Evolutionary conservation across 2,113 vertebrate genomes (phyloP).

Genomic region (Formicarius rufipectus): DNA sequence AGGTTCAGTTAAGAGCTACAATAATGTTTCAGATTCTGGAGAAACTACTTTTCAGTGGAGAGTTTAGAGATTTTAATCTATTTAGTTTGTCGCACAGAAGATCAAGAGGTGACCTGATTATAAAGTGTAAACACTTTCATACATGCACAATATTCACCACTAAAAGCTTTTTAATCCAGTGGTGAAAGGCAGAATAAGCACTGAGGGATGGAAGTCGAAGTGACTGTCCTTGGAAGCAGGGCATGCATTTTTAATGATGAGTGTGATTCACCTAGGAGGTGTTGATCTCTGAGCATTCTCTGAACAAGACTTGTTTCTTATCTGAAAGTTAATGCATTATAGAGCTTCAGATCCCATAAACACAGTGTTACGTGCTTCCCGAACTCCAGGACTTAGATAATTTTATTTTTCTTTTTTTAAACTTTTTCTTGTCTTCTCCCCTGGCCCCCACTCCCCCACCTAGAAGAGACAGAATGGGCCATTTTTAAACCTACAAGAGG

Average conservation of each 20-base stretch:
- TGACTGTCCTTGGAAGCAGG: slow-evolving; percentile 4
- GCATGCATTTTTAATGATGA: background rate
- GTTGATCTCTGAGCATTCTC: background rate
- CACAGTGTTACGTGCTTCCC: background rate
- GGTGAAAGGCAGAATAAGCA: background rate
- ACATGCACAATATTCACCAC: background rate
- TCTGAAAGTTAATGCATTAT: background rate
- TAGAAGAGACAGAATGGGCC: background rate
- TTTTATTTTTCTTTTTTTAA: background rate
- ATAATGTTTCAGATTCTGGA: background rate
- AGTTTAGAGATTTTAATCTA: slow-evolving; percentile 19
- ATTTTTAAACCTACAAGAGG: background rate
- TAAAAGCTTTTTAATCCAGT: slow-evolving; percentile 51
- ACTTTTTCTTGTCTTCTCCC: background rate
- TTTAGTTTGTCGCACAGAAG: background rate
- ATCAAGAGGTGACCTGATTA: slow-evolving; percentile 49
- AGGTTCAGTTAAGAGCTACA: background rate
- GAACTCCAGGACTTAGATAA: background rate
- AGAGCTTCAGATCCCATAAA: background rate
- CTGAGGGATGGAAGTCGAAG: background rate
- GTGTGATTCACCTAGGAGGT: background rate
- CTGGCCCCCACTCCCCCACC: rapidly evolving
- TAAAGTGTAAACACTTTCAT: slow-evolving; percentile 15
- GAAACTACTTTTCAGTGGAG: slow-evolving; percentile 1
- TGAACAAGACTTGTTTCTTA: background rate